These are phyloP conservation scores for Heterodera schachtii DNA, from an alignment of 1,140 invertebrate genomes.

Conservation along the genomic window DNA sequence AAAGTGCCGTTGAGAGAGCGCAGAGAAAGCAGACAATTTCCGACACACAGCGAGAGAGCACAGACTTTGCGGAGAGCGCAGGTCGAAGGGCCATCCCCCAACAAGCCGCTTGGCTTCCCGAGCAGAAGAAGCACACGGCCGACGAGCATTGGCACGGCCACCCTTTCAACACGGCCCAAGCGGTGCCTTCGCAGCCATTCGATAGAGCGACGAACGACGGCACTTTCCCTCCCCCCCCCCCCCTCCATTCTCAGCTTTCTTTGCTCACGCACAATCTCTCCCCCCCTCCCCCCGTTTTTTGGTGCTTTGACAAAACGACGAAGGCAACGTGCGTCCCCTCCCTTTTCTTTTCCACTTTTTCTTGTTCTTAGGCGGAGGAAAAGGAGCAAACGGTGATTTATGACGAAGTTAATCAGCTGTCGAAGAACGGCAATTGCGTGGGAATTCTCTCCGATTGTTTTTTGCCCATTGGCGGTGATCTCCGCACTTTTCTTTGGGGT, in stretches of 20 bases:
- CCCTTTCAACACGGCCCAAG: not conserved
- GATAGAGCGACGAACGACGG: not conserved
- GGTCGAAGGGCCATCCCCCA: not conserved
- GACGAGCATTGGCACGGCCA: not conserved
- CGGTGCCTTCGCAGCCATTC: not conserved
- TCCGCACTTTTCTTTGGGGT: not conserved
- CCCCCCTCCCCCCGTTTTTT: not conserved
- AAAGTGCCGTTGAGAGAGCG: not conserved
- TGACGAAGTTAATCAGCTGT: not conserved
- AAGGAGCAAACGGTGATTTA: not conserved
- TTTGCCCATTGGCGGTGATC: not conserved
- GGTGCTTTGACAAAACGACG: not conserved
- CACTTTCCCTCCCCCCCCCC: not conserved
- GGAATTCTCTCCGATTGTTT: not conserved
- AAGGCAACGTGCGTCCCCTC: not conserved
- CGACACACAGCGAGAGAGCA: not conserved
- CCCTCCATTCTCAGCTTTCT: not conserved
- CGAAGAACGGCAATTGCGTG: not conserved
- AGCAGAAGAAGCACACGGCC: not conserved
- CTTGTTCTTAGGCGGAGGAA: not conserved
- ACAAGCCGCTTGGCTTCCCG: not conserved
- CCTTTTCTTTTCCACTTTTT: not conserved
- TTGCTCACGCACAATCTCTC: not conserved
- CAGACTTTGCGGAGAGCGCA: not conserved
- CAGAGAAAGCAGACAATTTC: slow-evolving; percentile 15